These are phyloP conservation scores for Tragulus kanchil DNA, from an alignment of 2,113 vertebrate species.

Conservation along the genomic window DNA sequence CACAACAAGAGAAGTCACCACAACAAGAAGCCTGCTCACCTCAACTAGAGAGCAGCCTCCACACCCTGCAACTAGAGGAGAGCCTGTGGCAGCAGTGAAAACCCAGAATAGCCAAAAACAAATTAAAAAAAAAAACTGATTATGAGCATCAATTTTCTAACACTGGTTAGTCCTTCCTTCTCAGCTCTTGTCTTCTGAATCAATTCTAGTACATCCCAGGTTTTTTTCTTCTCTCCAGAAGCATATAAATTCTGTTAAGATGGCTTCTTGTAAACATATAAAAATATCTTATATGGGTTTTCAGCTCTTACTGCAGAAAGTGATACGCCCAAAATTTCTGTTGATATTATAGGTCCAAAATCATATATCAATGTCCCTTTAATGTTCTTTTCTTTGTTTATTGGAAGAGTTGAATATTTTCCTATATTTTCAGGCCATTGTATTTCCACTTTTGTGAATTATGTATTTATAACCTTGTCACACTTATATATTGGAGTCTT, in stretches of 20 bases:
- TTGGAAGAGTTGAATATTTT: not conserved
- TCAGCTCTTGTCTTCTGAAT: not conserved
- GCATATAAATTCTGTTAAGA: not conserved
- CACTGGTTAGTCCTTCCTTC: not conserved
- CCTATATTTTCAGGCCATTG: not conserved
- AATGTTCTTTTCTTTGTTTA: slow-evolving; percentile 20
- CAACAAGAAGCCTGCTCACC: too few relatives aligned
- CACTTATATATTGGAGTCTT: not conserved
- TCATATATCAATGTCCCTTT: not conserved
- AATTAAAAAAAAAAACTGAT: not conserved
- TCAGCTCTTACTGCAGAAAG: too few relatives aligned
- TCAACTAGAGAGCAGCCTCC: too few relatives aligned
- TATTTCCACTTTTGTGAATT: not conserved
- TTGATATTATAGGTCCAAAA: not conserved
- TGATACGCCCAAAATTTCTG: too few relatives aligned
- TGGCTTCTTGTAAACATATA: not conserved
- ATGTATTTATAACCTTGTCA: not conserved
- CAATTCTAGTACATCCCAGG: not conserved
- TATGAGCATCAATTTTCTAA: not conserved
- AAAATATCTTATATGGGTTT: not conserved
- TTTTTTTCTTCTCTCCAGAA: slow-evolving; percentile 35
- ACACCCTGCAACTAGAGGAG: too few relatives aligned
- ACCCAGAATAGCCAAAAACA: too few relatives aligned
- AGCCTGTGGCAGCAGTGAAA: too few relatives aligned
- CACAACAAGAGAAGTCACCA: too few relatives aligned